These are phyloP conservation scores for Calameuta filiformis DNA, from an alignment of 2,888 invertebrate genomes.

Conservation along the genomic window DNA sequence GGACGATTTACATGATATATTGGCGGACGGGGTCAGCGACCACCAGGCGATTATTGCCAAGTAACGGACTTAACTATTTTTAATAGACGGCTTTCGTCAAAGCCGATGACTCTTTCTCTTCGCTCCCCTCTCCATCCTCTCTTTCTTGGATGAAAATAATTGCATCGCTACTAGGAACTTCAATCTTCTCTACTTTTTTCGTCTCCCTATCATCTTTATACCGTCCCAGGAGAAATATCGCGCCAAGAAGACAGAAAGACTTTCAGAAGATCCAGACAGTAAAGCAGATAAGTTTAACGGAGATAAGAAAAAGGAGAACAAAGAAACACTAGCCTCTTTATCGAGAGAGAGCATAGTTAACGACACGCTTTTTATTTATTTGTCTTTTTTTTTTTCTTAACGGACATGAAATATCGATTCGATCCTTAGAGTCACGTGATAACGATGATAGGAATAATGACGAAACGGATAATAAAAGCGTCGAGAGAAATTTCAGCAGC, in stretches of 20 bases:
- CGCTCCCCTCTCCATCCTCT: slow-evolving; percentile 14
- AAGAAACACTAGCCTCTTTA: not conserved
- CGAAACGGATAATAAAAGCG: not conserved
- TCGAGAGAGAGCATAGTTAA: not conserved
- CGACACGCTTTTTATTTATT: not conserved
- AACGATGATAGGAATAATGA: not conserved
- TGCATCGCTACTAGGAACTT: not conserved
- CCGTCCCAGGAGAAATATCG: not conserved
- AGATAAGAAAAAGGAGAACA: not conserved
- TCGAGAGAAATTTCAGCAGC: not conserved
- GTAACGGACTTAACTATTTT: slow-evolving; percentile 52
- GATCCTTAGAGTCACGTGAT: not conserved
- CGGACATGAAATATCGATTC: not conserved
- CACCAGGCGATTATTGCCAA: slow-evolving; percentile 17
- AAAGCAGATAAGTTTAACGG: not conserved
- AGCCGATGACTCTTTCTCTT: slow-evolving; percentile 27
- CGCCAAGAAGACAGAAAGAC: not conserved
- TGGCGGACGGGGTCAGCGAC: slow-evolving; percentile 31
- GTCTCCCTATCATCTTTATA: not conserved
- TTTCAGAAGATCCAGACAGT: not conserved
- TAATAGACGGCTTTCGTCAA: slow-evolving; percentile 53
- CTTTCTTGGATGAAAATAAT: not conserved
- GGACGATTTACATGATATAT: slow-evolving; percentile 10
- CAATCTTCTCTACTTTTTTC: not conserved
- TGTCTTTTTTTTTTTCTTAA: not conserved